Conservation (phyloP, 2,888 invertebrate genomes). For the Andrena camellia region DNA sequence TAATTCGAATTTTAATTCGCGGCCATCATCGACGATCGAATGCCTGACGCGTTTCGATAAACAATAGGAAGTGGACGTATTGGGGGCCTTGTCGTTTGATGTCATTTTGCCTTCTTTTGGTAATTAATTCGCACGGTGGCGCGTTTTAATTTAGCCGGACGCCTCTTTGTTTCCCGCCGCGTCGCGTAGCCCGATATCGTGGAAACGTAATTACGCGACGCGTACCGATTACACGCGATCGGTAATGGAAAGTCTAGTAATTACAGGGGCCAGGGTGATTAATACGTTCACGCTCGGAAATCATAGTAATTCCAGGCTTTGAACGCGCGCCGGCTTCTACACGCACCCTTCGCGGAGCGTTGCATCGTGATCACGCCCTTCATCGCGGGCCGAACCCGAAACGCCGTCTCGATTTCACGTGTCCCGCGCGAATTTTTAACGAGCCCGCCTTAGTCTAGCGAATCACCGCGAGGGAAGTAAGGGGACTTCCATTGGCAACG, state of each 20-base stretch:
- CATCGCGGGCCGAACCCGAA: conserved; percentile 32
- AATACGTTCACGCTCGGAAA: conserved; percentile 51
- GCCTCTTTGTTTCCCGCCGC: conserved; percentile 23
- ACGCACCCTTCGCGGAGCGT: not conserved
- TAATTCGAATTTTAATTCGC: conserved; percentile 31
- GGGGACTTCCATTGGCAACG: no score
- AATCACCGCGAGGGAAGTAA: not conserved
- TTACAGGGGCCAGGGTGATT: conserved; percentile 53
- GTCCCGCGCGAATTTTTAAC: not conserved
- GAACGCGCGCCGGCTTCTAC: not conserved
- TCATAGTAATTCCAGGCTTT: conserved; percentile 56
- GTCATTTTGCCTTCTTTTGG: conserved; percentile 37
- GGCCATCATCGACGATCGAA: not conserved
- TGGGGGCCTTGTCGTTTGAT: conserved; percentile 13
- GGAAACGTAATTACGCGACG: conserved; percentile 46
- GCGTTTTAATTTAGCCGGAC: conserved; percentile 54
- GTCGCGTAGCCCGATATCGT: conserved; percentile 38
- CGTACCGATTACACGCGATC: conserved; percentile 59
- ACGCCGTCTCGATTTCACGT: conserved; percentile 7
- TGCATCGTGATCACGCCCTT: conserved; percentile 10
- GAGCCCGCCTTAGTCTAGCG: no score
- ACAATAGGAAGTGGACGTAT: not conserved
- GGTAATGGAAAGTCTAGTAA: conserved; percentile 60
- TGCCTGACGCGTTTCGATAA: conserved; percentile 5
- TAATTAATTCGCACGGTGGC: conserved; percentile 38